A percentile compares a stretch with the other conserved stretches of the same genome.
These are phyloP conservation scores for Chamaetylas fuelleborni DNA, from an alignment of 2,113 vertebrate species.

Conservation along the genomic window DNA sequence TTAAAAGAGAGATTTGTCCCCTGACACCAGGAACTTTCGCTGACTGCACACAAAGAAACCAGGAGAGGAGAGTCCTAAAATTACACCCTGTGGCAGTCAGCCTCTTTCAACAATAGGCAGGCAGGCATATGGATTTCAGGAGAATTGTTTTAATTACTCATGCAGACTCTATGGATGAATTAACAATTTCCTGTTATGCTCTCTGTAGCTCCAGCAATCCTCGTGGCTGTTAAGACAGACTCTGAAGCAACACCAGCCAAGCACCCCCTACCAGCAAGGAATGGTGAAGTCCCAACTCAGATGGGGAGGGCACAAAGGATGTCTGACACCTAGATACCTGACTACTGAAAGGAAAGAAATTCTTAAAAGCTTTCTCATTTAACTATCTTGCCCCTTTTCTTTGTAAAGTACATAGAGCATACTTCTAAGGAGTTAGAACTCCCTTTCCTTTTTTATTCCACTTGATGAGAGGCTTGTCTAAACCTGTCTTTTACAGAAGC, in stretches of 20 bases:
- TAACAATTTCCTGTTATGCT: not conserved
- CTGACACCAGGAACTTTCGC: not conserved
- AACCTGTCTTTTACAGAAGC: not conserved
- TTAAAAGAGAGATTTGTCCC: constrained; percentile 19
- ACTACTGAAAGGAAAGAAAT: not conserved
- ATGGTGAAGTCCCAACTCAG: fast-evolving
- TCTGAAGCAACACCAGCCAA: not conserved
- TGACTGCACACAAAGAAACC: not conserved
- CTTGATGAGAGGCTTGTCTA: constrained; percentile 1
- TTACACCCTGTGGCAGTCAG: not conserved
- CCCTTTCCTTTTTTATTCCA: not conserved
- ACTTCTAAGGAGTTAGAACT: not conserved
- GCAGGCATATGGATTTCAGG: not conserved
- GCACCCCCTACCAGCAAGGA: not conserved
- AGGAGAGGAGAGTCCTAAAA: constrained; percentile 1
- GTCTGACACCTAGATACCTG: not conserved
- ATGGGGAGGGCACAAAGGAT: not conserved
- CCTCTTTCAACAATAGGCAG: not conserved
- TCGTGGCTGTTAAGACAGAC: not conserved
- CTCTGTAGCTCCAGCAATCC: not conserved
- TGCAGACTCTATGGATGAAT: not conserved
- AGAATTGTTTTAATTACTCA: not conserved
- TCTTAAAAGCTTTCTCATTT: not conserved
- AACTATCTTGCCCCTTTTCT: not conserved
- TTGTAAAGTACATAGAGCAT: not conserved